phyloP scores from a whole-genome alignment of 2,888 invertebrate genomes.

The Calameuta idolon region DNA sequence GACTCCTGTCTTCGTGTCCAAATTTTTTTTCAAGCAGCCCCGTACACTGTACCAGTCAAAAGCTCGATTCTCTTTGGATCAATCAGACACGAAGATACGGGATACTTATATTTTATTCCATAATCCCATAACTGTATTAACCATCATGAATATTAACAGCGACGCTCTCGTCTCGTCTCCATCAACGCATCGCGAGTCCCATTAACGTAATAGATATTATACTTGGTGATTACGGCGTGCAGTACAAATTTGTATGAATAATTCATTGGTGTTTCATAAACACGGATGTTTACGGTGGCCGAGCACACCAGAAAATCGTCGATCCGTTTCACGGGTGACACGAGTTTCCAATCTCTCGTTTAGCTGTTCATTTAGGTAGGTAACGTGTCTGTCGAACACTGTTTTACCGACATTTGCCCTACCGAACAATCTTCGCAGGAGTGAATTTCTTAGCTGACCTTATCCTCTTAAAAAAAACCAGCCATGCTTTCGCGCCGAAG shows the following conservation, averaged over 20 bases:
- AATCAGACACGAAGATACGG: not conserved
- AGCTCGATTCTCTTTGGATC: not conserved
- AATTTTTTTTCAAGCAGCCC: not conserved
- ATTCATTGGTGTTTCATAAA: conserved; percentile 10
- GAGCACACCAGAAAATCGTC: not conserved
- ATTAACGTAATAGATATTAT: conserved; percentile 10
- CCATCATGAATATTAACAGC: not conserved
- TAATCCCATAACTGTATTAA: not conserved
- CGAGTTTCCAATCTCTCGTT: not conserved
- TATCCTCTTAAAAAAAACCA: not conserved
- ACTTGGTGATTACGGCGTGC: conserved; percentile 10
- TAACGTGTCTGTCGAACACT: not conserved
- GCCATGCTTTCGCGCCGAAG: not conserved
- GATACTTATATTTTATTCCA: not conserved
- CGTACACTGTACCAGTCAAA: not conserved
- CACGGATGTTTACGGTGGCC: not conserved
- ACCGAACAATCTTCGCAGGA: not conserved
- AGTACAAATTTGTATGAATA: not conserved
- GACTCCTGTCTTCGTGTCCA: not conserved
- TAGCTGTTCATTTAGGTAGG: not conserved
- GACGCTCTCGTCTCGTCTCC: not conserved
- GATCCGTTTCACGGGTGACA: not conserved
- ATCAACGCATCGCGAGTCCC: not conserved
- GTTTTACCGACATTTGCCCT: not conserved
- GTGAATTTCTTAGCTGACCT: not conserved